Conservation (phyloP, 2,113 vertebrate species). For the Candoia aspera region DNA sequence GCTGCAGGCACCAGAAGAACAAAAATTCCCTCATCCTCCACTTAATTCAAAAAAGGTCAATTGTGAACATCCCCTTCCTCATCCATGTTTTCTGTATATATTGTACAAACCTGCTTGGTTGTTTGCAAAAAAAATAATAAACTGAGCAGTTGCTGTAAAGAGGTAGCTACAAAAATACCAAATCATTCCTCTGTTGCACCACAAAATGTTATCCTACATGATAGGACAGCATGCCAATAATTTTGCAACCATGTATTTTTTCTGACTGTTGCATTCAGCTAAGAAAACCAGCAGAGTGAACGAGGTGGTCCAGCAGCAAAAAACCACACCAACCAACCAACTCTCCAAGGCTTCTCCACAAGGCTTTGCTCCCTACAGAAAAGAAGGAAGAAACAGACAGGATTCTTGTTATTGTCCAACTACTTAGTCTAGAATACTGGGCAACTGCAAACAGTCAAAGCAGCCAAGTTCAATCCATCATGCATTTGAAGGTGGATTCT, state of each 20-base stretch:
- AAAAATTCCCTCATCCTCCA: background rate
- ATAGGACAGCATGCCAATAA: background rate
- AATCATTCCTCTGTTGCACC: background rate
- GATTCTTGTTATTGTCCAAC: background rate
- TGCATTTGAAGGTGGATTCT: background rate
- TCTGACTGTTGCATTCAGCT: background rate
- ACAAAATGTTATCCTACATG: background rate
- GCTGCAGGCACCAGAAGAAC: background rate
- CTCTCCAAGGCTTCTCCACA: background rate
- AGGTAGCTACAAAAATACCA: background rate
- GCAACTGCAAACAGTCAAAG: background rate
- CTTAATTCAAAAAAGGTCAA: background rate
- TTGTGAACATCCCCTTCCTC: background rate
- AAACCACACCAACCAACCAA: background rate
- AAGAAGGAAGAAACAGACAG: background rate
- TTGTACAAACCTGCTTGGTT: background rate
- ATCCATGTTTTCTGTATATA: background rate
- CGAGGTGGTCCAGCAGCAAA: background rate
- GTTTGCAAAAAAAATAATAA: background rate
- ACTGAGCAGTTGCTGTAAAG: background rate
- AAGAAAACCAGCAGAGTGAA: background rate
- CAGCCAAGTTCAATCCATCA: background rate
- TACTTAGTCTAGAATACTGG: background rate
- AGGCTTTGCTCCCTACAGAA: background rate
- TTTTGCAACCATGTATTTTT: background rate